Evolutionary conservation across 2,797 vertebrate species (phyloP), one percentile per base, ranked within the genome.

Genomic region (Parotocinclus haroldoi): DNA sequence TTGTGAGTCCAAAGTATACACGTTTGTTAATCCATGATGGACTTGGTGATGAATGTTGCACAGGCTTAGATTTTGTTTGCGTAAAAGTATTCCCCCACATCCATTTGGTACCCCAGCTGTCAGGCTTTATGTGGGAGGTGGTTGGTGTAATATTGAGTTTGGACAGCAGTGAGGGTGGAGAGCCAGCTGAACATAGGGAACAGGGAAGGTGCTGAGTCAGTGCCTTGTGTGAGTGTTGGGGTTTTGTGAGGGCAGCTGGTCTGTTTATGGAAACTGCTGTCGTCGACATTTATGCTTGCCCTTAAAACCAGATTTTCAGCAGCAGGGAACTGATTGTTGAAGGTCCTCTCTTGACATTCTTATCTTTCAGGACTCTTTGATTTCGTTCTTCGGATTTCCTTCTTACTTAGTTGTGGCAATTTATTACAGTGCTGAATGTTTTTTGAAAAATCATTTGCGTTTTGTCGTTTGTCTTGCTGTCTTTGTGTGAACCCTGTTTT

Each of bases 331-430:
- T 49, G 27, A 69, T 42, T 77, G 16, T 38, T 50, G 9, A 8
- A 51, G 58, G 45, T 9, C 78, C 7, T 16, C 82, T 89, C 78
- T 27, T 27, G 27, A 27, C 2, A 27, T 27, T 27, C 27, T 63
- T 49, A 7, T 79, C 10, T 42, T 84, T 88, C 80, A 86, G 83
- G 82, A 57, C n/a, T 40, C 27, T 16, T 16, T 57, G 4, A 19
- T 63, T 13, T 14, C 50, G 7, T 51, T 48, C 17, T 63, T 16
- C 49, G n/a, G 4, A 19, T 63, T 13, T 14, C 50, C 10, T 51
- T 48, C 17, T 63, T 54, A 37, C 13, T 63, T 37, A 69, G 1
- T 56, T n/a, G 45, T 38, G 36, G 49, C 62, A 66, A 69, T 70
- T 70, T 45, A 66, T 44, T 59, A 74, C 63, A 75, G 51, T 74